phyloP scores from a whole-genome alignment of 1,140 invertebrate genomes.

The Bombyx mandarina region DNA sequence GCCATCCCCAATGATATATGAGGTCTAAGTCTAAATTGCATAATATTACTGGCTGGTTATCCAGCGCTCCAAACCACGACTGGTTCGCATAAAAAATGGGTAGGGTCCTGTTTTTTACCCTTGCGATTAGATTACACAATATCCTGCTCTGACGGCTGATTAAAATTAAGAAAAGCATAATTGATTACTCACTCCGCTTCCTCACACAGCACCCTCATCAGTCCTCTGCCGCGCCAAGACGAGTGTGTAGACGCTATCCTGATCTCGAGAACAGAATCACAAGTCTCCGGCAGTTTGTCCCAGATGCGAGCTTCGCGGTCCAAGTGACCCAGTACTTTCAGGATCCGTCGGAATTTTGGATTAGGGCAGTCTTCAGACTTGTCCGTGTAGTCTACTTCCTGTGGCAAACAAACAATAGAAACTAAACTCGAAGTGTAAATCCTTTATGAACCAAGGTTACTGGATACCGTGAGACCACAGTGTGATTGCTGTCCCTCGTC shows the following conservation, averaged over 20 bases:
- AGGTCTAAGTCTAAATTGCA: no score
- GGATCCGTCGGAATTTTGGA: slow-evolving; percentile 75
- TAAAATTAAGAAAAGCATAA: no score
- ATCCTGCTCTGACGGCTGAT: no score
- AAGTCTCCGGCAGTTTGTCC: slow-evolving; percentile 67
- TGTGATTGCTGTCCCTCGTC: no score
- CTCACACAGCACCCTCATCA: slow-evolving; percentile 76
- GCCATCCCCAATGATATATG: no score
- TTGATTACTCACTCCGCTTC: slow-evolving; percentile 73
- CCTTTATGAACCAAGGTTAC: no score
- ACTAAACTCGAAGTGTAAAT: background rate
- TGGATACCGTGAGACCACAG: no score
- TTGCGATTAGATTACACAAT: no score
- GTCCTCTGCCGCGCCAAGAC: slow-evolving; percentile 75
- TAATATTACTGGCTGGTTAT: no score
- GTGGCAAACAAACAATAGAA: slow-evolving; percentile 5
- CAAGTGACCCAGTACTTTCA: slow-evolving; percentile 73
- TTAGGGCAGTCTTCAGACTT: slow-evolving; percentile 69
- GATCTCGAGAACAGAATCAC: slow-evolving; percentile 73
- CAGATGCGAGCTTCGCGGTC: slow-evolving; percentile 72
- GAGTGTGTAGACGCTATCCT: slow-evolving; percentile 78
- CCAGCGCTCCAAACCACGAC: no score
- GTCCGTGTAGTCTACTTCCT: slow-evolving; percentile 50
- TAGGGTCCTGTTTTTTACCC: no score
- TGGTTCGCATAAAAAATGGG: no score